Percentiles rank a stretch among this genome's conserved stretches.
Evolutionary conservation across 2,113 vertebrate genomes (phyloP).

Genomic region (Macroglossus sobrinus): DNA sequence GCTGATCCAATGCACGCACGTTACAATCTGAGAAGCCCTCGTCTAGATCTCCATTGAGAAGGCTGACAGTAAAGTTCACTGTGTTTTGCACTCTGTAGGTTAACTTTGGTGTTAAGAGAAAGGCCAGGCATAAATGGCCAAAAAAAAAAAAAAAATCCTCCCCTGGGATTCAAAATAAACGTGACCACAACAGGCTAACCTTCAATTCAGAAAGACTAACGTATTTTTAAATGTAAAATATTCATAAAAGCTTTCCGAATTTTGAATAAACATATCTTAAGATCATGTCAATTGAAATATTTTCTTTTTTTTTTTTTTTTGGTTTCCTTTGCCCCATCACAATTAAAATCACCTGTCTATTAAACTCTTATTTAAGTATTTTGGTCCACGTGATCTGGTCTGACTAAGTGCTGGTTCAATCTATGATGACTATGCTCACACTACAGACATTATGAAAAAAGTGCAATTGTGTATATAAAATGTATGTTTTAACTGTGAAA

Average conservation of each 20-base stretch:
- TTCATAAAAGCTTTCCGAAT: background rate
- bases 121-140: background rate
- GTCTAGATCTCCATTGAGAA: background rate
- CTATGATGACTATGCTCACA: background rate
- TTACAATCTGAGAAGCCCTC: background rate
- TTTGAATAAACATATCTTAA: constrained; percentile 32
- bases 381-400: background rate
- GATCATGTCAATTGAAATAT: background rate
- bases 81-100: background rate
- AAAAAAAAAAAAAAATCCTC: background rate
- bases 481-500: background rate
- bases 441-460: background rate
- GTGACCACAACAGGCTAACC: background rate
- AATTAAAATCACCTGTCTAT: constrained; percentile 18
- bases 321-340: background rate
- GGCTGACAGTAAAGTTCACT: background rate
- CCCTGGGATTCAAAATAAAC: background rate
- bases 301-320: background rate
- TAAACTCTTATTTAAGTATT: constrained; percentile 23
- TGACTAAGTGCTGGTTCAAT: constrained; percentile 24
- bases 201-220: background rate
- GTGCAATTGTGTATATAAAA: background rate
- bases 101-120: background rate
- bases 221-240: constrained; percentile 11
- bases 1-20: background rate